A percentile compares a stretch with the other conserved stretches of the same genome.
phyloP scores from a whole-genome alignment of 2,888 invertebrate species.

The Euproctis similis region DNA sequence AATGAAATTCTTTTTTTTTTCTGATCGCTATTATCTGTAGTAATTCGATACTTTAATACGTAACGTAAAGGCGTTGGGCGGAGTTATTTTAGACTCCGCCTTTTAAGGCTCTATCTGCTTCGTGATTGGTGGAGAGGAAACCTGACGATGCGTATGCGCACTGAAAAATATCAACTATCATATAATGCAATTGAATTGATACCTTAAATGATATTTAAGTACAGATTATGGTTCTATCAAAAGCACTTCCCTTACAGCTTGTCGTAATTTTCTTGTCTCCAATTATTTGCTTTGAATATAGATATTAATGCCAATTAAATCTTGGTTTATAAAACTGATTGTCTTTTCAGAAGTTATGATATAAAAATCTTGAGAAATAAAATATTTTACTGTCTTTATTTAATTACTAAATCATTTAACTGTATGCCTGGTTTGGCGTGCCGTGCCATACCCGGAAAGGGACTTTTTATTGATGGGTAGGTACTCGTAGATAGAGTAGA shows the following conservation, averaged over 20 bases:
- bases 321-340: too few relatives aligned
- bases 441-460: too few relatives aligned
- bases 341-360: too few relatives aligned
- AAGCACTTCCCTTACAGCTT: constrained; percentile 8
- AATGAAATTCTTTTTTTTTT: constrained; percentile 36
- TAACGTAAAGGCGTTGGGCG: constrained; percentile 57
- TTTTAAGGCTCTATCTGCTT: constrained; percentile 27
- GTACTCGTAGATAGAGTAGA: too few relatives aligned
- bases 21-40: constrained; percentile 49
- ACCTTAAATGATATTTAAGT: constrained; percentile 48
- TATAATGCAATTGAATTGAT: constrained; percentile 60
- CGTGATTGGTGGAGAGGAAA: constrained; percentile 47
- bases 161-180: constrained; percentile 26
- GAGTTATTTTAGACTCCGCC: constrained; percentile 33
- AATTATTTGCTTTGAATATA: too few relatives aligned
- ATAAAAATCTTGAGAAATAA: too few relatives aligned
- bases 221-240: constrained; percentile 45
- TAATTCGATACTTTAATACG: constrained; percentile 51
- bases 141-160: constrained; percentile 48
- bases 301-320: too few relatives aligned
- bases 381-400: too few relatives aligned
- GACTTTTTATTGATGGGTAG: too few relatives aligned
- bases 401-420: too few relatives aligned
- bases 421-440: too few relatives aligned
- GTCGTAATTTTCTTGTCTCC: constrained; percentile 18